A percentile compares a stretch with the other conserved stretches of the same genome.
phyloP scores from a whole-genome alignment of 2,113 vertebrate genomes.

The Aspidoscelis tigris region DNA sequence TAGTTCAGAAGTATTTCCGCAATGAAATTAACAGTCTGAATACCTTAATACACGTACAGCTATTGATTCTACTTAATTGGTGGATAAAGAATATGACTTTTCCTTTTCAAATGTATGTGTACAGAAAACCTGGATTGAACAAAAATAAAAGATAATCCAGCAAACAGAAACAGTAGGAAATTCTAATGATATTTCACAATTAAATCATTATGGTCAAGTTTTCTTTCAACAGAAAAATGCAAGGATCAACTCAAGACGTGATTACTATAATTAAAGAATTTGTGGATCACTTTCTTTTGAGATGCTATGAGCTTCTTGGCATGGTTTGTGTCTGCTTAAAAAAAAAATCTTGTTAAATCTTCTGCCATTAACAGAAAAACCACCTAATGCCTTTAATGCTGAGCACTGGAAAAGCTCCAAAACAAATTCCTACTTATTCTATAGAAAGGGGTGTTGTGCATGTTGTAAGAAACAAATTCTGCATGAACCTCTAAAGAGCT shows the following conservation, averaged over 20 bases:
- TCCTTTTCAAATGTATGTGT: conserved; percentile 32
- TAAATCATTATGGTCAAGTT: conserved; percentile 46
- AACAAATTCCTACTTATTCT: background rate
- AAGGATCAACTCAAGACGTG: conserved; percentile 54
- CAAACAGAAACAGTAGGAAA: conserved; percentile 42
- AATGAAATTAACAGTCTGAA: conserved; percentile 52
- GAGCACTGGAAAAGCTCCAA: background rate
- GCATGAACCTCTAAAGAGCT: background rate
- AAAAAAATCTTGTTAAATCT: conserved; percentile 25
- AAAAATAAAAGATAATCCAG: conserved; percentile 44
- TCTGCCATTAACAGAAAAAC: conserved; percentile 1
- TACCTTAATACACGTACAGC: conserved; percentile 44
- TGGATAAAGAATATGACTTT: conserved; percentile 39
- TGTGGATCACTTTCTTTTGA: conserved; percentile 48
- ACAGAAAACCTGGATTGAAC: conserved; percentile 39
- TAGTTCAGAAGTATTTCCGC: background rate
- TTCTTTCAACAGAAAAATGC: conserved; percentile 48
- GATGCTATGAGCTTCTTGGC: conserved; percentile 25
- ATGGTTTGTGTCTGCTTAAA: conserved; percentile 35
- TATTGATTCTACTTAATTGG: conserved; percentile 40
- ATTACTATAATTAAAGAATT: conserved; percentile 60
- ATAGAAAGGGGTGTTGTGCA: background rate
- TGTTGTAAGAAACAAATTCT: background rate
- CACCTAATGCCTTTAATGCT: background rate
- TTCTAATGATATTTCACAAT: conserved; percentile 47